Base-by-base conservation (phyloP, 2,113 vertebrate genomes). In the Nycticebus coucang region DNA sequence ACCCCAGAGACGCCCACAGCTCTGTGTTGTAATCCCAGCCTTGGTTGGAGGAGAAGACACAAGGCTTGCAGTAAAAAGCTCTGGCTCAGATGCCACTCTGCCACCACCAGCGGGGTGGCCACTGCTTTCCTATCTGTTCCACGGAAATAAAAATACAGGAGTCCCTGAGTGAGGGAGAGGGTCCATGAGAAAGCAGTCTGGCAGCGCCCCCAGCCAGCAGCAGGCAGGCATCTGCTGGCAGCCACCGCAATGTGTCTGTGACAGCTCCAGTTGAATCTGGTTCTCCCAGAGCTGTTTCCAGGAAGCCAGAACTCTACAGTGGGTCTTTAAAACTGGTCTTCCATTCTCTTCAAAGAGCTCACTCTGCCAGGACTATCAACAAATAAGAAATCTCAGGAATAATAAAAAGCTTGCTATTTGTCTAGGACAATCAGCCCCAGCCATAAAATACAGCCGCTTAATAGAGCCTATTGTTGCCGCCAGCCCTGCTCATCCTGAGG, bases 341-440 rank as follows among this genome's bases (percentile, higher is more conserved):
- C 57, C 85, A 30, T 93, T 95, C 69, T 94, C 72, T 68, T 80
- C 74, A 13, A 30, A 33, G 83, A 50, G 30, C 60, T 75, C 0
- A 0, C 35, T 88, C 60, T 41, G 69, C 83, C 79, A 57, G 86
- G 78, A 10, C 91, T 64, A 35, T 87, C 91, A 93, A 94, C 93
- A 95, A 94, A 93, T 13, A 57, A 89, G 83, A 80, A 81, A 84
- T 62, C 96, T 93, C 90, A 71, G 86, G 95, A 96, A 93, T 96
- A 77, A 94, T 89, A 84, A 95, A 94, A 89, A 95, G 93, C 95
- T 69, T 1, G 4, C 93, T 59, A 24, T 96, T 95, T 93, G 71
- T 95, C 66, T 35, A 92, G 71, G 50, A 93, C 89, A 89, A 80
- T 94, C 96, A 93, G 72, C 75, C 77, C 72, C 81, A 53, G 75